Percentiles rank a stretch among this genome's conserved stretches.
Evolutionary conservation across 2,113 vertebrate genomes (phyloP).

Genomic region (Canis aureus): DNA sequence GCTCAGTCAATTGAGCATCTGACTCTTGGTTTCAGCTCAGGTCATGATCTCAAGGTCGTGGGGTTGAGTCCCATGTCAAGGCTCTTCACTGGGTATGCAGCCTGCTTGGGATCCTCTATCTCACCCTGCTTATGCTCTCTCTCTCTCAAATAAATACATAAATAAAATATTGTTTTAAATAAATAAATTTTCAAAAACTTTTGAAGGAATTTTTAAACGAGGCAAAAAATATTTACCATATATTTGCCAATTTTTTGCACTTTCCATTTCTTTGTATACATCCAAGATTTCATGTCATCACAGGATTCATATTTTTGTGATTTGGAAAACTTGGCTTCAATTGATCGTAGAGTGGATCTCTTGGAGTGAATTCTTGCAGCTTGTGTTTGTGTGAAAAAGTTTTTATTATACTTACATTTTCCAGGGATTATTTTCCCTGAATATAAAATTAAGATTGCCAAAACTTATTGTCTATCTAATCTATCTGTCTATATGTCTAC

Average conservation of each 20-base stretch:
- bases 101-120: background rate
- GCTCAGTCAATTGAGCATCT: background rate
- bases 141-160: background rate
- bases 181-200: background rate
- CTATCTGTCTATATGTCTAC: background rate
- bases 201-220: background rate
- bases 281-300: background rate
- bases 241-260: background rate
- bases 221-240: background rate
- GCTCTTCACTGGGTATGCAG: background rate
- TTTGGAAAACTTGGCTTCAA: background rate
- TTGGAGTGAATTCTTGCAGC: background rate
- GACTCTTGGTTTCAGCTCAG: background rate
- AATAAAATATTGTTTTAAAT: background rate
- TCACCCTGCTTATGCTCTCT: background rate
- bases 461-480: background rate
- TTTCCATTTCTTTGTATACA: background rate
- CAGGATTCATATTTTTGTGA: background rate
- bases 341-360: background rate
- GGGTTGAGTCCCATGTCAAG: background rate
- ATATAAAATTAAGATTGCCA: background rate
- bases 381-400: background rate
- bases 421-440: background rate
- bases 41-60: background rate
- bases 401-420: conserved; percentile 13